phyloP scores from a whole-genome alignment of 2,113 vertebrate genomes.

The Meriones unguiculatus region DNA sequence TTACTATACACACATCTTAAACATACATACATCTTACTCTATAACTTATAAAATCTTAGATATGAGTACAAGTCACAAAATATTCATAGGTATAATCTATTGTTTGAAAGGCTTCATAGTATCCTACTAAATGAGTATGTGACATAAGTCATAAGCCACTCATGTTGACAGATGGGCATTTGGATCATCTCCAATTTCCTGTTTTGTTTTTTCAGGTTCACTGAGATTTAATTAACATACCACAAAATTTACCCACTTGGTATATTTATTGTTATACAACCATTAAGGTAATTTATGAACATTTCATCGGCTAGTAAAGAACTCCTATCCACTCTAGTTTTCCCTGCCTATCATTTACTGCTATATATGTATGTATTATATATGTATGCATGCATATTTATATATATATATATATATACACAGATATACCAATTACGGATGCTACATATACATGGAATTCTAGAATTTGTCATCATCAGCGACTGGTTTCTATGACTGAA shows the following conservation, averaged over 20 bases:
- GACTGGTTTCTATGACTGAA: slow-evolving; percentile 24
- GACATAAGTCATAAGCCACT: slow-evolving; percentile 27
- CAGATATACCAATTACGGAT: background rate
- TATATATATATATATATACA: no score
- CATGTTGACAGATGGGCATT: slow-evolving; percentile 45
- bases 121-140: slow-evolving; percentile 46
- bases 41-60: slow-evolving; percentile 58
- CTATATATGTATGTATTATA: background rate
- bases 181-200: background rate
- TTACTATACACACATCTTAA: slow-evolving; percentile 34
- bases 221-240: slow-evolving; percentile 57
- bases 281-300: slow-evolving; percentile 51
- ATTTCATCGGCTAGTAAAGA: slow-evolving; percentile 56
- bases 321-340: background rate
- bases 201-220: slow-evolving; percentile 41
- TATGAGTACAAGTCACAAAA: slow-evolving; percentile 55
- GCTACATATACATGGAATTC: background rate
- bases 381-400: no score
- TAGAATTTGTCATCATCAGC: slow-evolving; percentile 26
- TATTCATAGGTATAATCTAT: slow-evolving; percentile 44
- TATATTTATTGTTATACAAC: background rate
- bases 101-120: slow-evolving; percentile 54
- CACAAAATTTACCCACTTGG: slow-evolving; percentile 42
- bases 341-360: background rate
- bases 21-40: slow-evolving; percentile 27